Evolutionary conservation across 2,113 vertebrate genomes (phyloP).

Genomic region (Hystrix cristata): DNA sequence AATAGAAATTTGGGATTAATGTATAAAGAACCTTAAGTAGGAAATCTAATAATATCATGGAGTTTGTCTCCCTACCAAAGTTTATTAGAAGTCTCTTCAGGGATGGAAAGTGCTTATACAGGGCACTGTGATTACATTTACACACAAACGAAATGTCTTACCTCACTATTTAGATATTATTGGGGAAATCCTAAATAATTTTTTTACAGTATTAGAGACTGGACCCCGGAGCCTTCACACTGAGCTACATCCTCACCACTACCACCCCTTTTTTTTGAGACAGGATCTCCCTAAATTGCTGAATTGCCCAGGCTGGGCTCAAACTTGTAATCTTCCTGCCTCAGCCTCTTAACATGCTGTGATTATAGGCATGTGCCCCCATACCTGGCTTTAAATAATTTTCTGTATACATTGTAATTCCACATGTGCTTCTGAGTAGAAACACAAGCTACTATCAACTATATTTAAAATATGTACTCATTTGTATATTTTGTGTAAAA

Average conservation of each 20-base stretch:
- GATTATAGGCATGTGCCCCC: background rate
- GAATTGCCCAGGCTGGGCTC: background rate
- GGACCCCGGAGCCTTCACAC: background rate
- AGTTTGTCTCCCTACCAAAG: background rate
- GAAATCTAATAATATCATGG: background rate
- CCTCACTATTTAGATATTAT: constrained; percentile 36
- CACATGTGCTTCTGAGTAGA: background rate
- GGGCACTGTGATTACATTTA: constrained; percentile 17
- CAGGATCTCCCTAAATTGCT: background rate
- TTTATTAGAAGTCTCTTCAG: background rate
- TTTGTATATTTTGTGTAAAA: constrained; percentile 14
- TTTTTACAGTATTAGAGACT: background rate
- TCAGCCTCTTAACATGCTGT: background rate
- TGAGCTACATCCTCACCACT: background rate
- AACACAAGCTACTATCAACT: background rate
- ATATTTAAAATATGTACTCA: constrained; percentile 2
- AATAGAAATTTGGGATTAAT: background rate
- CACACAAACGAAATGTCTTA: background rate
- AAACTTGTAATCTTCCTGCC: background rate
- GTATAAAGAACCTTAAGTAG: background rate
- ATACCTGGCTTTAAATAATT: background rate
- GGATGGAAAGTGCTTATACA: background rate
- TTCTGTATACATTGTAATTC: constrained; percentile 41
- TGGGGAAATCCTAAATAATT: background rate
- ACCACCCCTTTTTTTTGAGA: background rate